A percentile compares a stretch with the other conserved stretches of the same genome.
Evolutionary conservation across 2,888 invertebrate species (phyloP).

Genomic region (Andrena haemorrhoa): DNA sequence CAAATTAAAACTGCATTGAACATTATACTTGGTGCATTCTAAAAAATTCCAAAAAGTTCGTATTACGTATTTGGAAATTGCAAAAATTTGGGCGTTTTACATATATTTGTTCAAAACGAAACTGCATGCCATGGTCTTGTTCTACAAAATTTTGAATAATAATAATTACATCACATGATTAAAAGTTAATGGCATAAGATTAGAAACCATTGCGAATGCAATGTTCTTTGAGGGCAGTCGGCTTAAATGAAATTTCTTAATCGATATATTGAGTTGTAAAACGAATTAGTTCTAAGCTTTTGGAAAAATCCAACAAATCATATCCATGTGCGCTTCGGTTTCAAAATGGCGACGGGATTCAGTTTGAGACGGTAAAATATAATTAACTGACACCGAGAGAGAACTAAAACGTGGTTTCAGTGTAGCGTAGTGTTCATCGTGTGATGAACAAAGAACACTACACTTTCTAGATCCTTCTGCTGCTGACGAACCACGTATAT

Average conservation of each 20-base stretch:
- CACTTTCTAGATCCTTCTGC: constrained; percentile 64
- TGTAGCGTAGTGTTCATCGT: constrained; percentile 18
- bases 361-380: constrained; percentile 53
- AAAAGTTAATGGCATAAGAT: not conserved
- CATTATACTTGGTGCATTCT: not conserved
- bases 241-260: not conserved
- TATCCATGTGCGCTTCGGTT: constrained; percentile 68
- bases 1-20: not conserved
- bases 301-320: constrained; percentile 36
- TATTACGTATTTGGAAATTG: not conserved
- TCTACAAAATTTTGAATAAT: constrained; percentile 35
- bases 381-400: constrained; percentile 50
- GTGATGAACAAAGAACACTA: constrained; percentile 59
- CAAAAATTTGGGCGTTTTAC: constrained; percentile 1
- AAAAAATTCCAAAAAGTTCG: not conserved
- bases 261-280: not conserved
- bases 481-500: not conserved
- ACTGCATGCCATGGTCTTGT: constrained; percentile 41
- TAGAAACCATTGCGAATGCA: not conserved
- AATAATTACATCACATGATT: constrained; percentile 6
- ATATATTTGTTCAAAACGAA: constrained; percentile 14
- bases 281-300: not conserved
- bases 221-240: not conserved
- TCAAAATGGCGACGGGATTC: constrained; percentile 69
- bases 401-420: constrained; percentile 44